phyloP scores from a whole-genome alignment of 2,888 invertebrate genomes.

The Therioaphis trifolii region DNA sequence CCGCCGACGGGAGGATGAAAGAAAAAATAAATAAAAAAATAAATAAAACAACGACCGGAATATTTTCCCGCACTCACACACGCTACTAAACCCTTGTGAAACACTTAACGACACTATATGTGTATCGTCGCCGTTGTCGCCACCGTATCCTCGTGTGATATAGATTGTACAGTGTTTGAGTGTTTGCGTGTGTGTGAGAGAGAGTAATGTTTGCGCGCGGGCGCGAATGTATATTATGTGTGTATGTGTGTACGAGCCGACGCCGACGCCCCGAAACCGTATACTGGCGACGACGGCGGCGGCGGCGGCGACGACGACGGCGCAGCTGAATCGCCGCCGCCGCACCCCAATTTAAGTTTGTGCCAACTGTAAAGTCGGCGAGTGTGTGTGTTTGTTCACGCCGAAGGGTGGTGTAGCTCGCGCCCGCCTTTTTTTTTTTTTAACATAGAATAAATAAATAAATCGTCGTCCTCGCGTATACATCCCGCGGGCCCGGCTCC shows the following conservation, averaged over 20 bases:
- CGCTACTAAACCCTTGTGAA: conserved; percentile 46
- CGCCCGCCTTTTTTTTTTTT: conserved; percentile 30
- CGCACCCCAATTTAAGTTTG: conserved; percentile 6
- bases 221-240: too few relatives aligned
- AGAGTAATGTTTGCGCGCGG: too few relatives aligned
- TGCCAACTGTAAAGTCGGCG: conserved; percentile 41
- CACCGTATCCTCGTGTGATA: not conserved
- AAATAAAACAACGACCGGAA: conserved; percentile 43
- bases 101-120: conserved; percentile 55
- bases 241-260: conserved; percentile 12
- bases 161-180: too few relatives aligned
- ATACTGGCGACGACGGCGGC: conserved; percentile 11
- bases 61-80: conserved; percentile 40
- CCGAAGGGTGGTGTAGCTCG: conserved; percentile 47
- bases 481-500: too few relatives aligned
- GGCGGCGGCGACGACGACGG: not conserved
- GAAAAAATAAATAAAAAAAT: conserved; percentile 32
- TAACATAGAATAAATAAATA: not conserved
- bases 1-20: not conserved
- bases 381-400: conserved; percentile 37
- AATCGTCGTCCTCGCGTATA: conserved; percentile 7
- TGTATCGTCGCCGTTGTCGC: conserved; percentile 18
- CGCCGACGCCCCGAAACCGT: conserved; percentile 18
- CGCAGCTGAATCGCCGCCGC: conserved; percentile 15
- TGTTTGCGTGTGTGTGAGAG: too few relatives aligned